Evolutionary conservation across 2,888 invertebrate genomes (phyloP).

Genomic region (Anoncus sp.): DNA sequence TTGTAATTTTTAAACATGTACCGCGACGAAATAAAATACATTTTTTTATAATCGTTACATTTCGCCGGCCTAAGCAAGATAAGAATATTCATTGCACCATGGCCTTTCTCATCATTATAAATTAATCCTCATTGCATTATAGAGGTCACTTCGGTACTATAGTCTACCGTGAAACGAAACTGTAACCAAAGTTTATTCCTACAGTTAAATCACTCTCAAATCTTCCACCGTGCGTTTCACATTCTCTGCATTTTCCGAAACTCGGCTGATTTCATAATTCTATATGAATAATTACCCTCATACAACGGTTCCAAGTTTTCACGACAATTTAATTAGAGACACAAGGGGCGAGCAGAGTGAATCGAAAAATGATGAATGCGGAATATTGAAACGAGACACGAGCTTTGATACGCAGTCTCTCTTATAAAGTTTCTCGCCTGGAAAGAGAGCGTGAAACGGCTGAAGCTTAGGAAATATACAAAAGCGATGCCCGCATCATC

Average conservation of each 20-base stretch:
- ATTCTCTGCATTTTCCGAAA: constrained; percentile 33
- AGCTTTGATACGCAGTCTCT: constrained; percentile 13
- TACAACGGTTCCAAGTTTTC: constrained; percentile 70
- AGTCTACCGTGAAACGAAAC: constrained; percentile 15
- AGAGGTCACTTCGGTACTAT: background rate
- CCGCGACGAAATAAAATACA: constrained; percentile 13
- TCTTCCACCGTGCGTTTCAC: constrained; percentile 14
- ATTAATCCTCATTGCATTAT: constrained; percentile 40
- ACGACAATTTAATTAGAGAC: constrained; percentile 75
- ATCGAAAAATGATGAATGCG: constrained; percentile 27
- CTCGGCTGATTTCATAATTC: constrained; percentile 67
- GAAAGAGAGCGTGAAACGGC: no score
- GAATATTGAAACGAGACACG: background rate
- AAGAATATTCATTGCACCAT: constrained; percentile 42
- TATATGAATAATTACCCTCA: constrained; percentile 75
- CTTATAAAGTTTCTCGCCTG: no score
- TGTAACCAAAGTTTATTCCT: constrained; percentile 21
- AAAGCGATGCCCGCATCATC: constrained; percentile 45
- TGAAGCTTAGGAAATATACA: no score
- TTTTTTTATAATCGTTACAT: no score
- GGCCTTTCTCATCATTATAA: constrained; percentile 26
- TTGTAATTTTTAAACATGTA: no score
- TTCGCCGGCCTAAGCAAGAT: background rate
- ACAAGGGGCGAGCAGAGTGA: constrained; percentile 48
- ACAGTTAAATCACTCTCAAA: constrained; percentile 16